Percentiles rank a stretch among this genome's conserved stretches.
Conservation (phyloP, 2,888 invertebrate genomes). For the Sarcophaga carnaria region DNA sequence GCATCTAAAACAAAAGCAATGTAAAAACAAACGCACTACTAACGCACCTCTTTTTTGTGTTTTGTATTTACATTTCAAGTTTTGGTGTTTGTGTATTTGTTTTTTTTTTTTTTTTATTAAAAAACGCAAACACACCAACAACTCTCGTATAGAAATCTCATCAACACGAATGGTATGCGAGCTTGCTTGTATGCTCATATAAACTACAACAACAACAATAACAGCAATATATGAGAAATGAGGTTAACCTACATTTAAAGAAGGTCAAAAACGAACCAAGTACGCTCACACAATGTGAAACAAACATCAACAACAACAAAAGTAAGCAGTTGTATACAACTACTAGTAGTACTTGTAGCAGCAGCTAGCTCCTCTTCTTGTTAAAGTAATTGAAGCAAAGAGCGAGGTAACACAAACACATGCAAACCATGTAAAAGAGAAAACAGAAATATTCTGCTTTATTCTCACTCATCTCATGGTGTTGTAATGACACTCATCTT, state of each 20-base stretch:
- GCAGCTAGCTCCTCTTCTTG: not conserved
- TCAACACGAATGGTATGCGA: not conserved
- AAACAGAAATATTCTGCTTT: not conserved
- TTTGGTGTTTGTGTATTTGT: slow-evolving; percentile 5
- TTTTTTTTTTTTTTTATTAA: slow-evolving; percentile 46
- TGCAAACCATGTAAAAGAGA: no score
- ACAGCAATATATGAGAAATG: slow-evolving; percentile 77
- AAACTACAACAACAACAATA: slow-evolving; percentile 34
- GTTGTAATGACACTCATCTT: not conserved
- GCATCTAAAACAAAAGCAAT: not conserved
- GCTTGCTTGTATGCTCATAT: not conserved
- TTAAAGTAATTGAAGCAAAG: not conserved
- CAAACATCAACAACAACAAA: slow-evolving; percentile 10
- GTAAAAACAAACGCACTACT: slow-evolving; percentile 18
- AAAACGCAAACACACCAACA: slow-evolving; percentile 32
- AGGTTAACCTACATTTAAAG: slow-evolving; percentile 81
- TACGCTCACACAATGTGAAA: slow-evolving; percentile 59
- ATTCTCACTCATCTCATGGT: not conserved
- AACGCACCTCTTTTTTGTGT: slow-evolving; percentile 53
- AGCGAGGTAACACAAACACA: not conserved
- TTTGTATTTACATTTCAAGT: slow-evolving; percentile 21
- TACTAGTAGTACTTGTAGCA: not conserved
- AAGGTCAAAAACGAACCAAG: slow-evolving; percentile 79
- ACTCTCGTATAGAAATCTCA: slow-evolving; percentile 18
- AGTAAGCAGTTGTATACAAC: not conserved